These are phyloP conservation scores for Pandemis corylana DNA, from an alignment of 2,888 invertebrate genomes.

Conservation along the genomic window DNA sequence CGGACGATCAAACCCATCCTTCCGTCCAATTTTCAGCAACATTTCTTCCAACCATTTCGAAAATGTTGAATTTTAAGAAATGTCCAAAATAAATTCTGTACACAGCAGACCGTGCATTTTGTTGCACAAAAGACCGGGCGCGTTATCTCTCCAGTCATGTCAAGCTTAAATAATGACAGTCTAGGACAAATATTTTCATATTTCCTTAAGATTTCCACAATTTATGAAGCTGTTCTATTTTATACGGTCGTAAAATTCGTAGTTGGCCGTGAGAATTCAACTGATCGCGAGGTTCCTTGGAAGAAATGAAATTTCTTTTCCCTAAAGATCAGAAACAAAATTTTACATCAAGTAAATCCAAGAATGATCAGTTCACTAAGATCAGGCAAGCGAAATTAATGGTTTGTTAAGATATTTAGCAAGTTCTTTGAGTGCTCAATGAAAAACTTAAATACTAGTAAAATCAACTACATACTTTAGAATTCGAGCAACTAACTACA, in stretches of 20 bases:
- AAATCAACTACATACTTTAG: neutral
- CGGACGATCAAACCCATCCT: neutral
- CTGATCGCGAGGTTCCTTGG: neutral
- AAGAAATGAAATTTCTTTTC: neutral
- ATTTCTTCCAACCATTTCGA: neutral
- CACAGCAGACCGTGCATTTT: conserved; percentile 9
- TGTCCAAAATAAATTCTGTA: neutral
- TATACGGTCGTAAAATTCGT: neutral
- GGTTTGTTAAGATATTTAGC: no score
- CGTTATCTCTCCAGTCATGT: conserved; percentile 25
- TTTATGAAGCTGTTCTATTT: conserved; percentile 11
- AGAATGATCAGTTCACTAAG: no score
- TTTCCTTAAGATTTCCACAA: conserved; percentile 18
- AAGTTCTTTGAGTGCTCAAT: neutral
- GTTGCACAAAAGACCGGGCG: conserved; percentile 4
- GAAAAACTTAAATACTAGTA: neutral
- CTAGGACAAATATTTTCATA: conserved; percentile 28
- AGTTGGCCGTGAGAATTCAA: neutral
- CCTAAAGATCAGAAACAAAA: neutral
- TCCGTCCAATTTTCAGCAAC: neutral
- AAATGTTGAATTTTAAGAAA: conserved; percentile 12
- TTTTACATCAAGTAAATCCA: neutral
- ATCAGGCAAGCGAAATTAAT: no score
- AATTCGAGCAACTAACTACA: neutral
- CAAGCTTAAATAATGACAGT: conserved; percentile 34